Evolutionary conservation across 2,113 vertebrate species (phyloP).

Genomic region (Callionymus lyra): DNA sequence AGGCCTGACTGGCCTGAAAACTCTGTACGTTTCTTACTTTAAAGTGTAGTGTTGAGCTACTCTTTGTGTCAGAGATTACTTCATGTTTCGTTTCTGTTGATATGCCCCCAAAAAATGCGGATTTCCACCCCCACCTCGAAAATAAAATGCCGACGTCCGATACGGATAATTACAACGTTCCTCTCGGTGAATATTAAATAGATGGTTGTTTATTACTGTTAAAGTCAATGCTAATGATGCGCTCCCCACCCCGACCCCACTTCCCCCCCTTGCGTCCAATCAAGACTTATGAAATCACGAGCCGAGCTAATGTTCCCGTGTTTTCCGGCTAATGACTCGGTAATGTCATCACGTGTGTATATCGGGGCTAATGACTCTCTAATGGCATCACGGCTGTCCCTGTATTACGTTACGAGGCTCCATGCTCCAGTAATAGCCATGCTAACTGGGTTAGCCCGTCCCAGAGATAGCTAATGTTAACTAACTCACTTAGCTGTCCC

Average conservation of each 20-base stretch:
- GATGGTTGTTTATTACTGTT: background rate
- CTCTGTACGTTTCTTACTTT: constrained; percentile 71
- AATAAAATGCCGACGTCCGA: no score
- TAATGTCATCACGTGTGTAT: constrained; percentile 55
- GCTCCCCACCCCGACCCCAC: constrained; percentile 21
- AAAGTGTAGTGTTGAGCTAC: no score
- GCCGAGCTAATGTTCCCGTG: constrained; percentile 34
- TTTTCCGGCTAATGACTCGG: constrained; percentile 42
- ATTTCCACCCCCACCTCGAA: no score
- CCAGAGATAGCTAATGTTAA: constrained; percentile 55
- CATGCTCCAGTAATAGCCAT: constrained; percentile 58
- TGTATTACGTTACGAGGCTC: constrained; percentile 59
- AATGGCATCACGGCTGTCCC: constrained; percentile 54
- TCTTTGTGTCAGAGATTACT: no score
- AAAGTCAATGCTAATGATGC: constrained; percentile 25
- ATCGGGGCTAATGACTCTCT: constrained; percentile 53
- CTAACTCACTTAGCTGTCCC: constrained; percentile 51
- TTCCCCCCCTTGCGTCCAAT: constrained; percentile 32
- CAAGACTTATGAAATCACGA: constrained; percentile 22
- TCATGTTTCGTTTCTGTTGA: no score
- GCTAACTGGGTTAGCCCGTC: constrained; percentile 55
- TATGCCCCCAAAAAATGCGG: no score
- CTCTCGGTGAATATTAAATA: no score
- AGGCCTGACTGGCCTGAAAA: constrained; percentile 83
- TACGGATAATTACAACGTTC: no score